Evolutionary conservation across 2,113 vertebrate genomes (phyloP).

Genomic region (Heloderma charlesbogerti): DNA sequence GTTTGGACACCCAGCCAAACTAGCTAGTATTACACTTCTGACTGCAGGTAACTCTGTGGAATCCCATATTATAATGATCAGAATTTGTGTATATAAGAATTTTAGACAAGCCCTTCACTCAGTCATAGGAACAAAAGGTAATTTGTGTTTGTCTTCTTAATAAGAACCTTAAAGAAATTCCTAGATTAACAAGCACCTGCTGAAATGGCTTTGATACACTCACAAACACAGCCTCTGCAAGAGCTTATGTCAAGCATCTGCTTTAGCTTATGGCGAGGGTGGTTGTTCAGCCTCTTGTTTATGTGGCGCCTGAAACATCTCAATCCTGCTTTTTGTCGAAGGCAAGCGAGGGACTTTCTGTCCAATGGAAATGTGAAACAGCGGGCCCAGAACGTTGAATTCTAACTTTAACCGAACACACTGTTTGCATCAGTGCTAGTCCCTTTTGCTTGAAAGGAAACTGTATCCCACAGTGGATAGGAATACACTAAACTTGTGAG

Average conservation of each 20-base stretch:
- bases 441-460: not conserved
- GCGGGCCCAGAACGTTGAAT: not conserved
- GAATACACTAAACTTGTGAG: not conserved
- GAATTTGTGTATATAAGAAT: not conserved
- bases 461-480: no score
- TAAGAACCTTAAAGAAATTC: not conserved
- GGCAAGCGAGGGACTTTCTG: not conserved
- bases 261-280: not conserved
- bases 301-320: not conserved
- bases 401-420: no score
- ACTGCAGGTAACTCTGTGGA: not conserved
- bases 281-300: not conserved
- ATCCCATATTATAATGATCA: not conserved
- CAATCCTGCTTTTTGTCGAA: not conserved
- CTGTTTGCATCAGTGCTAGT: not conserved
- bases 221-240: not conserved
- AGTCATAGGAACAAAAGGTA: not conserved
- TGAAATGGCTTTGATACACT: not conserved
- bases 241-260: not conserved
- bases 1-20: not conserved
- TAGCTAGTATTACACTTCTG: not conserved
- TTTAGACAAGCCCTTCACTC: no score
- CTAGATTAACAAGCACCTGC: not conserved
- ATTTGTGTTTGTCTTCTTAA: not conserved
- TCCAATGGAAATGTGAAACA: not conserved